Evolutionary conservation across 2,797 vertebrate species (phyloP), one percentile per base, ranked within the genome.

Genomic region (Gorsachius magnificus): DNA sequence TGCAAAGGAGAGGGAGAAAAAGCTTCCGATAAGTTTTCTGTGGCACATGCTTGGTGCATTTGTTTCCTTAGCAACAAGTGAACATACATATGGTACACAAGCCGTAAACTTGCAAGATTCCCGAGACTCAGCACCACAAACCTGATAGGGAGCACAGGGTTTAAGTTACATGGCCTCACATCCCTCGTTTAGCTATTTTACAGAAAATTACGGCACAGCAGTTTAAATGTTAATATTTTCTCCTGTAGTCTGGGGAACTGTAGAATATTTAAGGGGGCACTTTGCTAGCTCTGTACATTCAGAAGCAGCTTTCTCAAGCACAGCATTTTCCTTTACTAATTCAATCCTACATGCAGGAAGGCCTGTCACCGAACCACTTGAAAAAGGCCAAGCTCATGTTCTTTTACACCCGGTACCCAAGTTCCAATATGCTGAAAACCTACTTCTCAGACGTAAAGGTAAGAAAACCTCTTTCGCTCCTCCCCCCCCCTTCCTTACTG

Each of bases 381-480:
- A 99, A 99, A 98, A 99, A 99, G 98, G 99, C 99, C 97, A 99
- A 99, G 98, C 99, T 99, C 94, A 99, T 99, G 99, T 99, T 99
- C 98, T 99, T 99, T 98, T 99, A 99, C 97, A 99, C 99, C 89
- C 98, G 99, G 95, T 99, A 99, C 97, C 99, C 99, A 77, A 99
- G 99, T 98, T 99, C 99, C 93, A 99, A 99, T 97, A 99, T 99
- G 99, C 98, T 99, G 96, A 99, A 99, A 98, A 99, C 99, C 96
- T 99, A 98, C 98, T 99, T 99, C 98, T 99, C 99, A 43, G 99
- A 99, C 45, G 99, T 99, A 85, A 99, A 99, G 99, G 99, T 99
- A 98, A 99, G 99, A 87, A 84, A 83, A 85, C 64, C 19, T 92
- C 63, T 90, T 50, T 24, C 16, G 15, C 41, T 43, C 15, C 41